Evolutionary conservation across 2,113 vertebrate species (phyloP), one percentile per base, ranked within the genome.

Genomic region (Galeopterus variegatus): DNA sequence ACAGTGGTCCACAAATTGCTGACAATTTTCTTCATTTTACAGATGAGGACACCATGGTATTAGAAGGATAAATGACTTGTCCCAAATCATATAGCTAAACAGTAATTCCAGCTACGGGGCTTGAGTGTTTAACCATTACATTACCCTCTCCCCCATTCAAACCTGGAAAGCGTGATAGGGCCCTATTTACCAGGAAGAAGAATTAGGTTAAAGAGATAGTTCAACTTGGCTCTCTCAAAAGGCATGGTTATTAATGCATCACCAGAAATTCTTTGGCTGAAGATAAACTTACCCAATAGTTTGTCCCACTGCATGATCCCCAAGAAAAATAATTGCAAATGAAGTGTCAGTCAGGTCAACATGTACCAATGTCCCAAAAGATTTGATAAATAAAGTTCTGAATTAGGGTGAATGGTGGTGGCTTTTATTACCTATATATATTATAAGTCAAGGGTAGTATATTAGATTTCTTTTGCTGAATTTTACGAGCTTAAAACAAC

Each of bases 11-110:
- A 5, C 23, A 64, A 52, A 14, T 8, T 23, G 2, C 33, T 10
- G 24, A 9, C 23, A 11, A 54, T 9, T 17, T 2, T 33, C 65
- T 8, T 67, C 64, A 17, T 15, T 28, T 19, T 36, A 15, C 26
- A 24, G 45, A 6, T 26, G 17, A 73, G 28, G 21, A 69, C 28
- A 64, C 18, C 11, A 1, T 0, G 10, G 7, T 15, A 31, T 17
- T 26, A 11, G 45, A 11, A 33, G 54, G 8, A 31, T 50, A 58
- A 31, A 19, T 28, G 10, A 13, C 3, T 45, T 45, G 24, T 54
- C 11, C n/a, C 73, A 48, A 41, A 8, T 41, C 48, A 52, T 17
- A 13, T 15, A 67, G 73, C 17, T 15, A 50, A 15, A 14, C 54
- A 12, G 19, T 41, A 21, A 58, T 36, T 18, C 80, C 79, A 60